These are phyloP conservation scores for Spodoptera litura DNA, from an alignment of 1,140 invertebrate genomes.

Conservation along the genomic window DNA sequence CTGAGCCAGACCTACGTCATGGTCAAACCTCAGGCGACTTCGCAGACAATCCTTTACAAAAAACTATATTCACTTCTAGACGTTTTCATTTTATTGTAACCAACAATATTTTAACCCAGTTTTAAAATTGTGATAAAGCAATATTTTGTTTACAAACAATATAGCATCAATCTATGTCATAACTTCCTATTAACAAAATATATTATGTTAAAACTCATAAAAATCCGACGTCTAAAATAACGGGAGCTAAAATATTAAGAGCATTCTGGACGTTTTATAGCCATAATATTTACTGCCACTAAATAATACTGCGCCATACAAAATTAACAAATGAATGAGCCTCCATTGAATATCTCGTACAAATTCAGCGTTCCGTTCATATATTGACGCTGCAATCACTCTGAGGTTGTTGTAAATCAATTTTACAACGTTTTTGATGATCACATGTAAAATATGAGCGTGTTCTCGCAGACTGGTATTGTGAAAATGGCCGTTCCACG, in stretches of 20 bases:
- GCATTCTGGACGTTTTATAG: slow-evolving; percentile 66
- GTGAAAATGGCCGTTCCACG: slow-evolving; percentile 23
- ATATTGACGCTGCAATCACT: slow-evolving; percentile 69
- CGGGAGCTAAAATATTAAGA: slow-evolving; percentile 62
- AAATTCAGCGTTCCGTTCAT: slow-evolving; percentile 69
- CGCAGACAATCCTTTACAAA: not conserved
- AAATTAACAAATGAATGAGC: slow-evolving; percentile 81
- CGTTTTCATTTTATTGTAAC: not conserved
- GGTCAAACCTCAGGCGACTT: not conserved
- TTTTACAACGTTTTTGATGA: slow-evolving; percentile 82
- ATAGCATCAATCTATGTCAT: slow-evolving; percentile 33
- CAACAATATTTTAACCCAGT: not conserved
- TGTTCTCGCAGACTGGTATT: slow-evolving; percentile 27
- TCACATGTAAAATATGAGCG: slow-evolving; percentile 72
- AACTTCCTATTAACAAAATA: slow-evolving; percentile 30
- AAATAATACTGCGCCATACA: slow-evolving; percentile 76
- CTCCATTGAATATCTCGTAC: slow-evolving; percentile 72
- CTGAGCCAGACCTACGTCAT: slow-evolving; percentile 1
- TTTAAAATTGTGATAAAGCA: not conserved
- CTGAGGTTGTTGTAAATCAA: slow-evolving; percentile 74
- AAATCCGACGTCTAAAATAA: slow-evolving; percentile 48
- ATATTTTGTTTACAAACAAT: slow-evolving; percentile 26
- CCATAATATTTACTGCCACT: slow-evolving; percentile 74
- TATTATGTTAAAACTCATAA: slow-evolving; percentile 29
- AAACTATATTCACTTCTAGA: not conserved